Evolutionary conservation across 2,797 vertebrate genomes (phyloP), one percentile per base, ranked within the genome.

Genomic region (Yasuhikotakia modesta): DNA sequence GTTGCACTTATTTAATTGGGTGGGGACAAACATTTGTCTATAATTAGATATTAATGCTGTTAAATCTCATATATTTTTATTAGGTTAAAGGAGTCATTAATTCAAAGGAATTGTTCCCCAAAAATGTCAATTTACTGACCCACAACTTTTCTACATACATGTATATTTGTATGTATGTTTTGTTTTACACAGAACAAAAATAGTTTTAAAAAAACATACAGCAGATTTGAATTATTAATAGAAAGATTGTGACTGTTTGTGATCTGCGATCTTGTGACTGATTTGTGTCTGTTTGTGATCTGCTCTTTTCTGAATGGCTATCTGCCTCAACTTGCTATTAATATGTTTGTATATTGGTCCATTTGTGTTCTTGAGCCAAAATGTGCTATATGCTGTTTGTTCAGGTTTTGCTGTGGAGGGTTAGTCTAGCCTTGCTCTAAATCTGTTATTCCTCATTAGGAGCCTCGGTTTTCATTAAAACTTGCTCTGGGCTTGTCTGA

Each of bases 361-460:
- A 35, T 53, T 74, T 64, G 52, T 27, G 3, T 66, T 3, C 45
- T 13, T 14, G 27, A 43, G 46, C 14, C 35, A 53, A 76, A 35
- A 76, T 46, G 50, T 16, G 57, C 46, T 76, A 30, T 57, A 57
- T 67, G 35, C 57, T 48, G 32, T 30, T 57, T 69, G 53, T 68
- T 76, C 13, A 24, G 53, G 66, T 45, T 35, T 67, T 58, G 24
- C 35, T 21, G 73, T 55, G 73, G 63, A 55, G 32, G 35, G 50
- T 75, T 75, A 45, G 21, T 63, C 27, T 32, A 66, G 61, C 35
- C 12, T 50, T 45, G 21, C 27, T 55, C 61, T 11, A 35, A 75
- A 35, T 66, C 55, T 63, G 73, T 76, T 52, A 63, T 79, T 79
- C 70, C 70, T 79, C 69, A 79, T 79, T 79, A 79, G 76, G 22